These are phyloP conservation scores for Antheraea pernyi DNA, from an alignment of 1,140 invertebrate species.

Conservation along the genomic window DNA sequence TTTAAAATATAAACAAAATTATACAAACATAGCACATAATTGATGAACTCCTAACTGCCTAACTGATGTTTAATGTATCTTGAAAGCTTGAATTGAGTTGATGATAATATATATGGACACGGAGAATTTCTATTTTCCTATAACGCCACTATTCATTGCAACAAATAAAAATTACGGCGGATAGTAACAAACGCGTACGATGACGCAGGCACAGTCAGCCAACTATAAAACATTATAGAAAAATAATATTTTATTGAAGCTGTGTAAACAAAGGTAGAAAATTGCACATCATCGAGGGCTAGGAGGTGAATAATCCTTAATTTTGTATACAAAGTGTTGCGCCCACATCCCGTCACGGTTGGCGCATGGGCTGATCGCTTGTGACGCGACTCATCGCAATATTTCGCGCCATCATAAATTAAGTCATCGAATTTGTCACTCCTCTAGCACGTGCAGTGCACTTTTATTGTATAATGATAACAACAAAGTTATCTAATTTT, in stretches of 20 bases:
- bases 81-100: no score
- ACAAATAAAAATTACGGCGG: no score
- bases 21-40: no score
- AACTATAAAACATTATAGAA: no score
- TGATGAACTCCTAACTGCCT: no score
- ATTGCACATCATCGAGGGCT: slow-evolving; percentile 43
- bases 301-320: slow-evolving; percentile 62
- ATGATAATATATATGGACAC: no score
- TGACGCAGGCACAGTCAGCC: no score
- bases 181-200: no score
- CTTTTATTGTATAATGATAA: background rate
- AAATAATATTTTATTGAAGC: background rate
- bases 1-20: no score
- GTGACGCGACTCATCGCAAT: slow-evolving; percentile 34
- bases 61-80: no score
- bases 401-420: slow-evolving; percentile 36
- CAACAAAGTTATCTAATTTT: background rate
- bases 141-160: no score
- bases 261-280: slow-evolving; percentile 18
- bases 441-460: slow-evolving; percentile 24
- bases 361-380: slow-evolving; percentile 32
- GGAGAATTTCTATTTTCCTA: no score
- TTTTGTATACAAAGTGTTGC: slow-evolving; percentile 60
- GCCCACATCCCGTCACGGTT: slow-evolving; percentile 49
- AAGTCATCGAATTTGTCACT: slow-evolving; percentile 31